Evolutionary conservation across 2,797 vertebrate species (phyloP).

Genomic region (Hydrocynus forskahlii): DNA sequence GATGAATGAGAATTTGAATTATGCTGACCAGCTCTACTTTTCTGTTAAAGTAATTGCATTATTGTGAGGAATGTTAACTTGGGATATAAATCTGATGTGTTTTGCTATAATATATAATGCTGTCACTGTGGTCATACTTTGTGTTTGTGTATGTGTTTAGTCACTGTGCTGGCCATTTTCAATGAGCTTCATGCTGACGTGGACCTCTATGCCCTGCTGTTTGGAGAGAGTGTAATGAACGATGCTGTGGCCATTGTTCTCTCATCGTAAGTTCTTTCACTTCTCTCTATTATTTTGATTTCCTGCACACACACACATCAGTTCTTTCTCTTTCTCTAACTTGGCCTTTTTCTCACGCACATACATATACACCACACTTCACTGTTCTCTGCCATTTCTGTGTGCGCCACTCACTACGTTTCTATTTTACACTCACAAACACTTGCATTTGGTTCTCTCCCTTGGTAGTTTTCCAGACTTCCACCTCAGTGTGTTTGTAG

Average conservation of each 20-base stretch:
- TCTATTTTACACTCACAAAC: neutral
- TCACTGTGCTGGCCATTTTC: conserved; percentile 97
- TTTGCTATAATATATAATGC: too few relatives aligned
- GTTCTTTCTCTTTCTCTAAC: neutral
- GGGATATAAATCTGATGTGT: too few relatives aligned
- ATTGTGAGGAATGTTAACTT: too few relatives aligned
- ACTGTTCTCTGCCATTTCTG: neutral
- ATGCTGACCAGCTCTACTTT: too few relatives aligned
- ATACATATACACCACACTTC: neutral
- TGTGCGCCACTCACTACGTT: neutral
- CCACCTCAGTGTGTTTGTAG: conserved; percentile 15
- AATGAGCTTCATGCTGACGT: conserved; percentile 95
- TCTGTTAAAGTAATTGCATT: too few relatives aligned
- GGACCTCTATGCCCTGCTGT: conserved; percentile 96
- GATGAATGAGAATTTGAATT: too few relatives aligned
- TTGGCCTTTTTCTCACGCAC: neutral
- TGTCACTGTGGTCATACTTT: conserved; percentile 24
- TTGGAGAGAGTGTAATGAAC: conserved; percentile 97
- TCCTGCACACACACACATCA: neutral
- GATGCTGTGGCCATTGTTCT: conserved; percentile 94
- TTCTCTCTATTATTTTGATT: neutral
- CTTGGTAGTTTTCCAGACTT: neutral
- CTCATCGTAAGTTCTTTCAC: conserved; percentile 37
- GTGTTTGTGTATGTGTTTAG: conserved; percentile 66
- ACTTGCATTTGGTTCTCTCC: neutral